phyloP scores from a whole-genome alignment of 2,113 vertebrate species.

The Murina feae region DNA sequence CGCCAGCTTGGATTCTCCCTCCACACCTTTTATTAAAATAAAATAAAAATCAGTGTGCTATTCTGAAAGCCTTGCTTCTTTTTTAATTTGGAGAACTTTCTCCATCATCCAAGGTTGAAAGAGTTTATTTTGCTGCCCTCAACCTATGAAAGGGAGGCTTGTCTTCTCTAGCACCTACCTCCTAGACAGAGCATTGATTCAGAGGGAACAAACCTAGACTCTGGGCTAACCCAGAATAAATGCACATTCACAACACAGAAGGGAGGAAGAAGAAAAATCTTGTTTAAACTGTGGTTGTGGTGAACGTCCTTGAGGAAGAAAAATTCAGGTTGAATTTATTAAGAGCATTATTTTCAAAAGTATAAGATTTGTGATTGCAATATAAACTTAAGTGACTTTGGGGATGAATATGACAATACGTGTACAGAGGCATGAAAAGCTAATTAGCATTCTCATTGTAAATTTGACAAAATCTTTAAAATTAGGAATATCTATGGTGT shows the following conservation, averaged over 20 bases:
- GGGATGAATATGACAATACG: background rate
- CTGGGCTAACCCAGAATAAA: background rate
- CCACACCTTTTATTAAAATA: too few relatives aligned
- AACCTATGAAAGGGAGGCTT: constrained; percentile 61
- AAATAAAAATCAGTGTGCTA: background rate
- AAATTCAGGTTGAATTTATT: background rate
- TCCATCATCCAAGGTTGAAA: constrained; percentile 15
- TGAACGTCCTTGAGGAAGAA: background rate
- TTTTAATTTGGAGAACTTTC: constrained; percentile 18
- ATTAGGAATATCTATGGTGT: background rate
- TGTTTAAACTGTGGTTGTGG: background rate
- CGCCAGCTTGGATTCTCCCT: too few relatives aligned
- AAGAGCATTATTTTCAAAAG: background rate
- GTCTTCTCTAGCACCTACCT: constrained; percentile 38
- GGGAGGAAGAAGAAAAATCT: constrained; percentile 16
- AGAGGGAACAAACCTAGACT: background rate
- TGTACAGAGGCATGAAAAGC: background rate
- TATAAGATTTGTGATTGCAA: background rate
- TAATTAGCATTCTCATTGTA: background rate
- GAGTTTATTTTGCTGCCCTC: constrained; percentile 26
- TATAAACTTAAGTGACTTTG: background rate
- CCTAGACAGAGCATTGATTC: constrained; percentile 68
- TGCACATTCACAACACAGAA: rapidly evolving
- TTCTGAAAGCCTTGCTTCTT: background rate
- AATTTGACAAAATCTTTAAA: background rate